Base-by-base conservation (phyloP, 2,888 invertebrate species). In the Aphodius granarius region DNA sequence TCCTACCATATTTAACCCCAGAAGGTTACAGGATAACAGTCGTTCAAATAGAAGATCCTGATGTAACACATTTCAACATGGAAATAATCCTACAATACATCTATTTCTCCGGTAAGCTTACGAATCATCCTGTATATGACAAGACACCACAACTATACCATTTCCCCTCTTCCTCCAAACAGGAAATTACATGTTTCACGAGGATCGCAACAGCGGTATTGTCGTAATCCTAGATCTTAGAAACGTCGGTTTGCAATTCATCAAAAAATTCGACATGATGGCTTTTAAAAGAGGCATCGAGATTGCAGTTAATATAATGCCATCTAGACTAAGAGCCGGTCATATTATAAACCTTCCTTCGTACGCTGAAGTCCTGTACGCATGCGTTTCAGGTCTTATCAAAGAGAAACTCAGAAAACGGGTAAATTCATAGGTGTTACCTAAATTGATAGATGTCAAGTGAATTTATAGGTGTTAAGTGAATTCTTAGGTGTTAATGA, bases 11-110 rank as follows among this genome's bases (percentile, higher is more conserved):
- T 72, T 78, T 80, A 4, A 79, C 80, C 0, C 81, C 82, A 5
- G 81, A 84, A n/a, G 84, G 84, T 3, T 82, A 85, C 79, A 76
- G 78, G 3, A 78, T 86, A 0, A 9, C 13, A 9, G 43, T 43
- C 13, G 13, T 43, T 3, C 43, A 43, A 6, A 3, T 43, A 43
- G 43, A 43, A 43, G 43, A 43, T 3, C 6, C 2, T 9, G 4
- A 2, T 3, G 13, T 43, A 9, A 43, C 43, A 6, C 43, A 43
- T 13, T 43, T 43, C 43, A 43, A 43, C 13, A 9, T 43, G 43
- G 43, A 43, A 43, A 43, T 13, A 43, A 43, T 43, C 9, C 13
- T 43, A 43, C 6, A 43, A 43, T 43, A 43, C 13, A 43, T 43
- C 43, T 43, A 43, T 13, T 43, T 43, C 0, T 9, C 6, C 13